Evolutionary conservation across 2,113 vertebrate species (phyloP).

Genomic region (Chaenogobius annularis): DNA sequence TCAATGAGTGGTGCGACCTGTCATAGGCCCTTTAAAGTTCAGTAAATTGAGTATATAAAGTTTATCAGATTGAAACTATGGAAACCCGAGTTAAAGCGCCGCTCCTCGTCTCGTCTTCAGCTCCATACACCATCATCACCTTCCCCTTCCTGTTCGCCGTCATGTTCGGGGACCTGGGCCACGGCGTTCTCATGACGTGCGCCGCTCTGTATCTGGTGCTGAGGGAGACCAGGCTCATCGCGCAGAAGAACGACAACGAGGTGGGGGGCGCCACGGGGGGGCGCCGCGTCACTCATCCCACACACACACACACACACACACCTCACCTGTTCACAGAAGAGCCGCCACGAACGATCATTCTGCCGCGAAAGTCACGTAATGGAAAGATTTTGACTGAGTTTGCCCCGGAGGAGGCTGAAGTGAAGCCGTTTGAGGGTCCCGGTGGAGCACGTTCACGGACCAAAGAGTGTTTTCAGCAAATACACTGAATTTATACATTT

Average conservation of each 20-base stretch:
- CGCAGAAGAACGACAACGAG: constrained; percentile 96
- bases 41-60: too few relatives aligned
- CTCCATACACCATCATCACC: constrained; percentile 96
- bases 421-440: too few relatives aligned
- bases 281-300: constrained; percentile 14
- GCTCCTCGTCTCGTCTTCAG: constrained; percentile 68
- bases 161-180: constrained; percentile 98
- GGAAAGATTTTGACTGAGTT: too few relatives aligned
- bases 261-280: constrained; percentile 63
- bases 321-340: not conserved
- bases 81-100: not conserved
- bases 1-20: too few relatives aligned
- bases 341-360: too few relatives aligned
- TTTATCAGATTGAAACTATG: not conserved
- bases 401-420: too few relatives aligned
- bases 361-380: too few relatives aligned
- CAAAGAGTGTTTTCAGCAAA: too few relatives aligned
- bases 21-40: too few relatives aligned
- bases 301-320: too few relatives aligned
- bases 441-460: too few relatives aligned
- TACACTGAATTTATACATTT: too few relatives aligned
- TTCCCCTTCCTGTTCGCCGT: constrained; percentile 98
- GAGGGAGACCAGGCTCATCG: constrained; percentile 89
- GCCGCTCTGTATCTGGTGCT: constrained; percentile 93
- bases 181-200: constrained; percentile 90